Evolutionary conservation across 1,140 invertebrate genomes (phyloP).

Genomic region (Drosophila seguyi): DNA sequence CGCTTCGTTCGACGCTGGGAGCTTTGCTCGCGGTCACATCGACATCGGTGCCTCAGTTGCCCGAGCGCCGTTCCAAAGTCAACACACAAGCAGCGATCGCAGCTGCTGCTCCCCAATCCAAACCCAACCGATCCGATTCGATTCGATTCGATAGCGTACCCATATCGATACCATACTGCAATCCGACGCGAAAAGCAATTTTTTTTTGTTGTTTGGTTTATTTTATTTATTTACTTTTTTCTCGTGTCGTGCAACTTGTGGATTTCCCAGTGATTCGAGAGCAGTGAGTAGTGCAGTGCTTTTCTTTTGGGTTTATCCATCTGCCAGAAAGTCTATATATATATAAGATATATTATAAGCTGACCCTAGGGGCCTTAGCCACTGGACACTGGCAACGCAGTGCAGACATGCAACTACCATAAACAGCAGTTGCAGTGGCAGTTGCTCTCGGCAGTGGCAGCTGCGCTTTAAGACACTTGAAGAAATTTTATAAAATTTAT

Average conservation of each 20-base stretch:
- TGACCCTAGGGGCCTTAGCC: slow-evolving; percentile 62
- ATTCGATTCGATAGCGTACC: slow-evolving; percentile 13
- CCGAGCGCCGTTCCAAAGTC: slow-evolving; percentile 77
- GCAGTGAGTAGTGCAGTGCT: slow-evolving; percentile 15
- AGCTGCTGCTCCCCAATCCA: slow-evolving; percentile 2
- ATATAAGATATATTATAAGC: slow-evolving; percentile 31
- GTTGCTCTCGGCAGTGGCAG: slow-evolving; percentile 10
- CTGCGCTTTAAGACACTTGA: slow-evolving; percentile 7
- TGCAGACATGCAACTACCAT: slow-evolving; percentile 65
- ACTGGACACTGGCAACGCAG: slow-evolving; percentile 4
- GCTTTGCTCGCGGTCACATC: slow-evolving; percentile 63
- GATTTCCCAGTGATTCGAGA: slow-evolving; percentile 5
- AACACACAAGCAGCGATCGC: slow-evolving; percentile 60
- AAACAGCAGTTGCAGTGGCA: slow-evolving; percentile 66
- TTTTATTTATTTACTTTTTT: slow-evolving; percentile 1
- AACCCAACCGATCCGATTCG: not conserved
- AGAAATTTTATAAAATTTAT: not conserved
- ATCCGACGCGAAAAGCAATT: slow-evolving; percentile 14
- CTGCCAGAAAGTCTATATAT: slow-evolving; percentile 30
- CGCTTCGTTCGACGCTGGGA: slow-evolving; percentile 24
- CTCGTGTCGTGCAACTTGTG: not conserved
- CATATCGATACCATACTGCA: slow-evolving; percentile 1
- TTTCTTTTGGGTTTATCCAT: slow-evolving; percentile 21
- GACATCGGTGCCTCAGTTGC: slow-evolving; percentile 57
- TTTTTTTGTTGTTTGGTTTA: slow-evolving; percentile 16